Evolutionary conservation across 2,113 vertebrate genomes (phyloP).

Genomic region (Psophia crepitans): DNA sequence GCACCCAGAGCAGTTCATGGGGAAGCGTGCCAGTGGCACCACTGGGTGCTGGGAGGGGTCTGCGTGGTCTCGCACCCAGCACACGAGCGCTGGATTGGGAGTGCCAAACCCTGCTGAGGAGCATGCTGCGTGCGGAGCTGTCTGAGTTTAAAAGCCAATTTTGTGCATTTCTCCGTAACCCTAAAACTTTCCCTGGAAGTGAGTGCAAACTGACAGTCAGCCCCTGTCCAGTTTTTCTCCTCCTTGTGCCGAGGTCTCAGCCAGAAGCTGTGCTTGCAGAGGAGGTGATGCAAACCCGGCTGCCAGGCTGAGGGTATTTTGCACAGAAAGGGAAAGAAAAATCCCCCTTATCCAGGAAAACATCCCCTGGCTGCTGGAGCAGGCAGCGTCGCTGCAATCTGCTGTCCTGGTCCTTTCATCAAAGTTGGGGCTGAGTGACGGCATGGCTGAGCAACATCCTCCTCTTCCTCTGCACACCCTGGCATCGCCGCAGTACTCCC

Average conservation of each 20-base stretch:
- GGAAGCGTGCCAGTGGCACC: fast-evolving
- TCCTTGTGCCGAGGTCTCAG: neutral
- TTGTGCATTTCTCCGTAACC: neutral
- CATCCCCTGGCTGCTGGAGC: neutral
- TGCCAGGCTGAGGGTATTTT: neutral
- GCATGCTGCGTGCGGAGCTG: neutral
- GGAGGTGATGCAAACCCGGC: neutral
- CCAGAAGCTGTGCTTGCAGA: neutral
- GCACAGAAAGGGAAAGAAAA: neutral
- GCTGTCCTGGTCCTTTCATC: neutral
- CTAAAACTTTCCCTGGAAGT: neutral
- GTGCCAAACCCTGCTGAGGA: neutral
- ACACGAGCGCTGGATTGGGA: fast-evolving
- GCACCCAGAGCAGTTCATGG: fast-evolving
- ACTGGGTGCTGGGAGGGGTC: neutral
- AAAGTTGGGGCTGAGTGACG: neutral
- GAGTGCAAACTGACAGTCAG: neutral
- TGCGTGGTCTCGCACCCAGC: fast-evolving
- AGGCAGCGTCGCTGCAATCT: neutral
- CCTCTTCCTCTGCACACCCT: neutral
- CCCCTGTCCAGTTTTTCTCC: neutral
- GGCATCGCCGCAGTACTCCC: neutral
- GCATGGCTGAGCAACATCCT: neutral
- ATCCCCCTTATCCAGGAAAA: neutral
- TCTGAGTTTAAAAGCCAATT: neutral